Evolutionary conservation across 2,888 invertebrate genomes (phyloP).

Genomic region (Drosophila trichaetosa): DNA sequence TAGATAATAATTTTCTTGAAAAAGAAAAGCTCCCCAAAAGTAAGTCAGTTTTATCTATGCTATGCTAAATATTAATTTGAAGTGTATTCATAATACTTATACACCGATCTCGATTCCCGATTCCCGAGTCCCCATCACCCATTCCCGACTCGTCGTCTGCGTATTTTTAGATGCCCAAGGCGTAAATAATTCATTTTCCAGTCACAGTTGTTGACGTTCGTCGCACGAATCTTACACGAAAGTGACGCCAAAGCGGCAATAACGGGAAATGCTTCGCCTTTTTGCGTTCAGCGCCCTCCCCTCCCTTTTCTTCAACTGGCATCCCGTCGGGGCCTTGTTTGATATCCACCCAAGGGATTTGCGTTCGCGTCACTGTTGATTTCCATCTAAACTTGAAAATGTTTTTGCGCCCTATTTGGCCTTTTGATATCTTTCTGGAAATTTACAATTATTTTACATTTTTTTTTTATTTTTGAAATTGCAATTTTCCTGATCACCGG

Average conservation of each 20-base stretch:
- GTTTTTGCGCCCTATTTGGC: constrained; percentile 62
- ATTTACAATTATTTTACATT: constrained; percentile 16
- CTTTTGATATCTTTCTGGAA: constrained; percentile 45
- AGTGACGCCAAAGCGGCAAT: constrained; percentile 44
- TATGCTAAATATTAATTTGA: not conserved
- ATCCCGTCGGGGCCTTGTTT: constrained; percentile 28
- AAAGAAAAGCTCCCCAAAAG: not conserved
- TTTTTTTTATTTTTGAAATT: constrained; percentile 20
- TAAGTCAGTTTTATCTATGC: not conserved
- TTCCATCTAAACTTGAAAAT: constrained; percentile 67
- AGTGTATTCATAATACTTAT: constrained; percentile 47
- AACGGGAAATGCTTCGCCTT: constrained; percentile 42
- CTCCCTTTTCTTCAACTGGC: not conserved
- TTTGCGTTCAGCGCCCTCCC: constrained; percentile 9
- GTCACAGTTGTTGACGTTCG: constrained; percentile 79
- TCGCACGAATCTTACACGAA: constrained; percentile 58
- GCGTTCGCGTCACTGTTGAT: constrained; percentile 44
- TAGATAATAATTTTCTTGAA: not conserved
- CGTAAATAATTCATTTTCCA: constrained; percentile 81
- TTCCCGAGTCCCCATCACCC: constrained; percentile 19
- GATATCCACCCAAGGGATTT: constrained; percentile 54
- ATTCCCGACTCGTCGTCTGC: constrained; percentile 25
- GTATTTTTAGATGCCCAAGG: constrained; percentile 75
- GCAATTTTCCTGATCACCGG: constrained; percentile 18
- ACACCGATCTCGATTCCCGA: constrained; percentile 16